Conservation (phyloP, 1,140 invertebrate genomes). For the Gonatopus flavifemur region DNA sequence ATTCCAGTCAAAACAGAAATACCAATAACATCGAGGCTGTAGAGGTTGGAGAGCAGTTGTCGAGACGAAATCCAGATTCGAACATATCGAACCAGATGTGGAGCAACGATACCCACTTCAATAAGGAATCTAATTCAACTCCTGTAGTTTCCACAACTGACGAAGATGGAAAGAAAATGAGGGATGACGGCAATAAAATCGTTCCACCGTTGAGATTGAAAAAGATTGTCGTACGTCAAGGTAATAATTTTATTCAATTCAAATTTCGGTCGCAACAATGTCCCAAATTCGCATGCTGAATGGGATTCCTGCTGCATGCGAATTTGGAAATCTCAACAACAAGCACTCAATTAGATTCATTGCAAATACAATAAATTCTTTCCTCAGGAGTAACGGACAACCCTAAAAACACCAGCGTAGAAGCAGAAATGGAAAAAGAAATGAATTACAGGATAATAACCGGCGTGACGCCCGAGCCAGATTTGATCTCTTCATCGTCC, state of each 20-base stretch:
- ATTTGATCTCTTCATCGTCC: neutral
- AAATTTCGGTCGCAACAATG: too few species aligned
- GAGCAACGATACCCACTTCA: too few species aligned
- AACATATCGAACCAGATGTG: too few species aligned
- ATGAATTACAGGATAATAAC: conserved; percentile 36
- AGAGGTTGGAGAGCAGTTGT: conserved; percentile 19
- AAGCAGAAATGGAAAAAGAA: neutral
- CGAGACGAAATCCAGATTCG: conserved; percentile 3
- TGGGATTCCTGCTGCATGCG: too few species aligned
- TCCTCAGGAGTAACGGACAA: too few species aligned
- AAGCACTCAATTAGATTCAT: too few species aligned
- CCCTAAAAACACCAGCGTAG: neutral
- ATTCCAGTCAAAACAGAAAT: conserved; percentile 5
- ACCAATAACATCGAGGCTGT: too few species aligned
- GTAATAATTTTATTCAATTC: conserved; percentile 6
- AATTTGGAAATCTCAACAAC: too few species aligned
- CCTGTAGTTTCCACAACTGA: conserved; percentile 4
- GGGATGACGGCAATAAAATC: conserved; percentile 16
- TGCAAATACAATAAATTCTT: too few species aligned
- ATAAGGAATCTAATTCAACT: too few species aligned
- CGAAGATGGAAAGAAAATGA: neutral
- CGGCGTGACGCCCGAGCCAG: conserved; percentile 6
- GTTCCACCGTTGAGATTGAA: conserved; percentile 42
- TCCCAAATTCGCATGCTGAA: too few species aligned
- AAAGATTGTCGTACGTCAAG: conserved; percentile 26